These are phyloP conservation scores for Lacerta viridis DNA, from an alignment of 2,797 vertebrate species.

Conservation along the genomic window DNA sequence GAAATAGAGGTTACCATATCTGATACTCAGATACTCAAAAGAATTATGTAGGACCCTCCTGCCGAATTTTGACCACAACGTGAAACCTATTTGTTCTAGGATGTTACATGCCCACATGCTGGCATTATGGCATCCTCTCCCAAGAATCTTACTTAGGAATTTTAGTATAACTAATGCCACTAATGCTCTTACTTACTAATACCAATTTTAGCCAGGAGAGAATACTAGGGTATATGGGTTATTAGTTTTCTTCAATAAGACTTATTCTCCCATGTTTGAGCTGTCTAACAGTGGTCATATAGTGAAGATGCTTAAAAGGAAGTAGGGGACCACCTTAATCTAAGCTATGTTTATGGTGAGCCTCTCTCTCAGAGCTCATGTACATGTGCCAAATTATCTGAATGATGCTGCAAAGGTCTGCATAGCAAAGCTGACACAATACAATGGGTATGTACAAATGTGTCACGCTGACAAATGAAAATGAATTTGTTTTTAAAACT, in stretches of 20 bases:
- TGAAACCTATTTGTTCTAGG: neutral
- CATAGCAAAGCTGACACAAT: slow-evolving; percentile 48
- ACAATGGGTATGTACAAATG: slow-evolving; percentile 36
- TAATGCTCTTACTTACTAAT: neutral
- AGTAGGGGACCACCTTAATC: neutral
- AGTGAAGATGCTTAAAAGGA: slow-evolving; percentile 6
- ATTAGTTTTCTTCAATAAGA: neutral
- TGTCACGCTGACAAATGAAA: slow-evolving; percentile 46
- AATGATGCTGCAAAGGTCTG: neutral
- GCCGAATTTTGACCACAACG: neutral
- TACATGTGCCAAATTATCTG: slow-evolving; percentile 35
- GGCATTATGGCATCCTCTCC: neutral
- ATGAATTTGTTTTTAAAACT: slow-evolving; percentile 51
- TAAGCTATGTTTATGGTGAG: slow-evolving; percentile 15
- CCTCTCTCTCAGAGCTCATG: slow-evolving; percentile 23
- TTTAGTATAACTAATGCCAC: neutral
- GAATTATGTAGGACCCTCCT: neutral
- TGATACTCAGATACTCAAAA: too few species aligned
- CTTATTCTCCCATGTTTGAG: slow-evolving; percentile 8
- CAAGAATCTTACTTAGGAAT: neutral
- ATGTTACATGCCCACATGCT: neutral
- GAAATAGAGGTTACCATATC: neutral
- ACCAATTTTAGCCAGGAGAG: neutral
- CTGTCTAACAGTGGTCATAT: neutral
- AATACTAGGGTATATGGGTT: neutral